Base-by-base conservation (phyloP, 2,888 invertebrate genomes). In the Scaptomyza cyrtandrae region DNA sequence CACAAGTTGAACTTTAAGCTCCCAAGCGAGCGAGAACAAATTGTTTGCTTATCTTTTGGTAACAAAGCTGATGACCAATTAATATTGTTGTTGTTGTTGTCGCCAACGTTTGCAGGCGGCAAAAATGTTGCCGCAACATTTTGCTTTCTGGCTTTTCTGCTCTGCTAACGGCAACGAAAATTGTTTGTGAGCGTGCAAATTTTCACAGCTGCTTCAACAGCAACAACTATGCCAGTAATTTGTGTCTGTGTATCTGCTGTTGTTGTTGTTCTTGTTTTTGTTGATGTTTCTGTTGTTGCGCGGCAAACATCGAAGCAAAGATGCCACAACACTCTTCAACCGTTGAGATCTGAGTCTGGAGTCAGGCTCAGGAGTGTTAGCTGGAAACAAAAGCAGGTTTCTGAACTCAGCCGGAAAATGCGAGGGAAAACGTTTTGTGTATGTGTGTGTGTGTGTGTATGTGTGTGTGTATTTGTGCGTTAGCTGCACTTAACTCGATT, bases 51-150 rank as follows among this genome's bases (percentile, higher is more conserved):
- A 80, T 85, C 82, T 85, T 76, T 79, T 14, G 75, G 62, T 65
- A 78, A 75, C 78, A 74, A 81, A 74, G 80, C 75, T 80, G 80
- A 85, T 80, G 80, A 85, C 90, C 90, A 90, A 90, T 90, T 90
- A 90, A 90, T 86, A 80, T 75, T 83, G 65, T 24, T 43, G 50
- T 44, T 31, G 71, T 24, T 58, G 67, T 58, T 64, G 69, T 48
- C 54, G 56, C 62, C 78, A 84, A 83, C 80, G 70, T 71, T 70
- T 63, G 64, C 62, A 82, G 75, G 73, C 75, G 81, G 81, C 75
- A 86, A 81, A 71, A 60, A 76, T 78, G 81, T 74, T 80, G 75
- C 84, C 57, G 84, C 85, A 76, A 78, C 86, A 88, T 80, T 71
- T 75, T 62, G 56, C 65, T 44, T 39, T 16, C 16, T 39, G 49